Percentiles rank a stretch among this genome's conserved stretches.
Evolutionary conservation across 2,113 vertebrate species (phyloP).

Genomic region (Pitta sordida): DNA sequence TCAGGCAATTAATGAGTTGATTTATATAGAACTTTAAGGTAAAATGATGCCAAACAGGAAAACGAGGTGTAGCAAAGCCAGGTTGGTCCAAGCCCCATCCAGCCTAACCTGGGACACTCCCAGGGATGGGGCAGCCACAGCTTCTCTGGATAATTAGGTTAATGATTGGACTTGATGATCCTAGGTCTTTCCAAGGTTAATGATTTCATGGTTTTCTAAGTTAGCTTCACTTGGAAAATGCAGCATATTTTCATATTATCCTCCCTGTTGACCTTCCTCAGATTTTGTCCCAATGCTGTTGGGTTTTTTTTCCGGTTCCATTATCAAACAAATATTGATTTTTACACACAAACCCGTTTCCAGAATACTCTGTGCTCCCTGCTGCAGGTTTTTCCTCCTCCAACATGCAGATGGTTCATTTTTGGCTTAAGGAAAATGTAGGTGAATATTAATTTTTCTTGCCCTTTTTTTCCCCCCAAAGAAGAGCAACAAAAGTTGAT

Average conservation of each 20-base stretch:
- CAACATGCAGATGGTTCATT: neutral
- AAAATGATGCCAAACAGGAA: neutral
- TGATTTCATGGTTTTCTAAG: neutral
- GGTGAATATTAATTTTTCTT: neutral
- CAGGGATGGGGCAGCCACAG: too few relatives aligned
- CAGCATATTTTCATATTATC: neutral
- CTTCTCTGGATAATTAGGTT: too few relatives aligned
- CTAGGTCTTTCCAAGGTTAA: neutral
- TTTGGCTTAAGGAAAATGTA: neutral
- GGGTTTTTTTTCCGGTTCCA: neutral
- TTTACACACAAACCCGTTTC: neutral
- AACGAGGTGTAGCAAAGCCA: neutral
- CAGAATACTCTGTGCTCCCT: neutral
- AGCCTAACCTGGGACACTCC: neutral
- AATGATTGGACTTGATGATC: neutral
- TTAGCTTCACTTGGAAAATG: neutral
- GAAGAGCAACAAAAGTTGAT: neutral
- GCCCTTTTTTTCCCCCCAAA: fast-evolving
- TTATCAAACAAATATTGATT: neutral
- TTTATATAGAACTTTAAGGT: neutral
- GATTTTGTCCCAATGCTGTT: neutral
- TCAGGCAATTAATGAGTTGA: neutral
- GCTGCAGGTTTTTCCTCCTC: neutral
- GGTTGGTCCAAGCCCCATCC: neutral
- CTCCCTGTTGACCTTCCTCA: neutral